Conservation (phyloP, 2,888 invertebrate genomes). For the Nemotelus pantherinus region DNA sequence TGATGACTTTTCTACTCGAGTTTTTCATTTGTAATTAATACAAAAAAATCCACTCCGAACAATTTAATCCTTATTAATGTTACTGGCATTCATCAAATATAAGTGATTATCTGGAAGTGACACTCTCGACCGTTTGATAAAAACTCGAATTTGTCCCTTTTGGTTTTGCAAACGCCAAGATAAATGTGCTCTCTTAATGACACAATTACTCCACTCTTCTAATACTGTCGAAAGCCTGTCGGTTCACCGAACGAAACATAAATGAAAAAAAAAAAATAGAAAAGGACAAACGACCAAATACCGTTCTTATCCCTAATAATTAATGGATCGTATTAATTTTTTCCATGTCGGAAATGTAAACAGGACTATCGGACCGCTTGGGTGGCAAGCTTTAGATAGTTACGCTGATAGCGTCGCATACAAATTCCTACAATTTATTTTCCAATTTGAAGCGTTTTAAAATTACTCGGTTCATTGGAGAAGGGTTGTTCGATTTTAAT, state of each 20-base stretch:
- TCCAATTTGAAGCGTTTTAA: conserved; percentile 3
- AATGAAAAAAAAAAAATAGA: not conserved
- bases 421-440: conserved; percentile 10
- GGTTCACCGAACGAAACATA: not conserved
- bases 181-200: conserved; percentile 24
- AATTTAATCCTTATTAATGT: too few species aligned
- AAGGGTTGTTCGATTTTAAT: too few species aligned
- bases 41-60: too few species aligned
- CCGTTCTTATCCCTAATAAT: conserved; percentile 14
- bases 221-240: not conserved
- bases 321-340: conserved; percentile 22
- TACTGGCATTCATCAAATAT: too few species aligned
- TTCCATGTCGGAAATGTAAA: conserved; percentile 11
- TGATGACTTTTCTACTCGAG: too few species aligned
- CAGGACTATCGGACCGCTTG: not conserved
- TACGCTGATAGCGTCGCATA: not conserved
- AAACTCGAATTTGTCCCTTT: too few species aligned
- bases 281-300: not conserved
- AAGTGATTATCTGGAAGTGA: too few species aligned
- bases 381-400: not conserved
- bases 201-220: conserved; percentile 24
- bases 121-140: too few species aligned
- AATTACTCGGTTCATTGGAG: not conserved
- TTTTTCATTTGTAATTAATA: too few species aligned
- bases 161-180: not conserved